Base-by-base conservation (phyloP, 2,113 vertebrate species). In the Oncorhynchus masou region DNA sequence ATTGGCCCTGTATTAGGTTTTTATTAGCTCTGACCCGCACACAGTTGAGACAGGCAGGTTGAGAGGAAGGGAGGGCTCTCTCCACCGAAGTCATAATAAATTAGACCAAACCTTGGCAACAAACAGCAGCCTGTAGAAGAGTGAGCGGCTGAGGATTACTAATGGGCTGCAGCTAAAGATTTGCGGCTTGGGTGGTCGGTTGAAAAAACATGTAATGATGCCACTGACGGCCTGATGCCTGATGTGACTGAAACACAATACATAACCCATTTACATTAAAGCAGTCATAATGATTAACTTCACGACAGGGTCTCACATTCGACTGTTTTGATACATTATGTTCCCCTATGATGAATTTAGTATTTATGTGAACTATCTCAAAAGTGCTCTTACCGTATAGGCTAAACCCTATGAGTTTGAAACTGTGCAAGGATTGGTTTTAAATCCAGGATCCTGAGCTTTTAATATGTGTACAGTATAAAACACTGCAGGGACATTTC, bases 241-340 rank as follows among this genome's bases (percentile, higher is more conserved):
- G 62, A 77, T 8, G 49, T 81, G 86, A 80, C 75, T 75, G 81
- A 88, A 78, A 74, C 60, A 27, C 66, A 79, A 90, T 88, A 91
- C 90, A 88, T 89, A 88, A 87, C 70, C 80, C 72, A 80, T 88
- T 89, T 88, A 79, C 74, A 86, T 88, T 88, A 73, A 89, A 85
- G 81, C 83, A 84, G 78, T 82, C 83, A 60, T 77, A 83, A 88
- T 88, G 87, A 90, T 90, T 81, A 88, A 90, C 83, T 88, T 82
- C 72, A 60, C 81, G 49, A 72, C 86, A 74, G 83, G 71, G 81
- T 74, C 77, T 84, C 69, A 51, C 48, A 62, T 79, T 87, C 69
- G 82, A 79, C 87, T 88, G 85, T 80, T 82, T 80, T 83, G 83
- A 90, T 87, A 84, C 82, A 86, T 79, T 79, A 81, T 39, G 77